Conservation (phyloP, 2,797 vertebrate genomes). For the Tragelaphus oryx region DNA sequence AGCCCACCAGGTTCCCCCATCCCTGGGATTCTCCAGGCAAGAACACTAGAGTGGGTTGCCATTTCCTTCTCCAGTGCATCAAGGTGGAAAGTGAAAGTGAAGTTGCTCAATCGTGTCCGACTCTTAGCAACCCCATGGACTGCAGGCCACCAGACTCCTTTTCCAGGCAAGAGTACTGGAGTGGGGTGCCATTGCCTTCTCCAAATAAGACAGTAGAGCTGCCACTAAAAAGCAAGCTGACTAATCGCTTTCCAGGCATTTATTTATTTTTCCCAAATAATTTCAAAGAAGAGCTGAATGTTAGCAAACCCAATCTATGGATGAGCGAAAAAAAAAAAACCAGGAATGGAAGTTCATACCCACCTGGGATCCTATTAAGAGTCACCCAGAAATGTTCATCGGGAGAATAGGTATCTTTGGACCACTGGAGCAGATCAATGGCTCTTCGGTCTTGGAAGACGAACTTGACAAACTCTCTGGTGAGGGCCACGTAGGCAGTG, state of each 20-base stretch:
- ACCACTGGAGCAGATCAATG: slow-evolving; percentile 76
- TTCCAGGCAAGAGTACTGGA: too few species aligned
- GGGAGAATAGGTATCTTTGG: slow-evolving; percentile 78
- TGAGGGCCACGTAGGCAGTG: slow-evolving; percentile 78
- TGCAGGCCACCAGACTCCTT: too few species aligned
- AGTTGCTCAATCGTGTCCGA: too few species aligned
- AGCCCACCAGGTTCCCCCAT: too few species aligned
- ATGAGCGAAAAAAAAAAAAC: not conserved
- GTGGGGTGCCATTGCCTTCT: too few species aligned
- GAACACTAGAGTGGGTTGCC: too few species aligned
- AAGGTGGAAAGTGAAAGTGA: too few species aligned
- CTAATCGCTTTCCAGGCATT: not conserved
- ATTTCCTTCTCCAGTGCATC: too few species aligned
- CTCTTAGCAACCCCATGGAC: too few species aligned
- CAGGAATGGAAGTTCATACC: not conserved
- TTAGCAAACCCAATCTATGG: not conserved
- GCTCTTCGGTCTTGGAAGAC: slow-evolving; percentile 71
- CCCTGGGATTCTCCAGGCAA: too few species aligned
- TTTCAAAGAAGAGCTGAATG: not conserved
- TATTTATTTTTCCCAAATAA: not conserved
- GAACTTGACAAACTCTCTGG: slow-evolving; percentile 74
- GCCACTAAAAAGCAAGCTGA: not conserved
- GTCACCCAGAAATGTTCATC: slow-evolving; percentile 83
- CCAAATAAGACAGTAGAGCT: not conserved
- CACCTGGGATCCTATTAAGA: slow-evolving; percentile 79